Evolutionary conservation across 2,888 invertebrate genomes (phyloP).

Genomic region (Druceiella hillmani): DNA sequence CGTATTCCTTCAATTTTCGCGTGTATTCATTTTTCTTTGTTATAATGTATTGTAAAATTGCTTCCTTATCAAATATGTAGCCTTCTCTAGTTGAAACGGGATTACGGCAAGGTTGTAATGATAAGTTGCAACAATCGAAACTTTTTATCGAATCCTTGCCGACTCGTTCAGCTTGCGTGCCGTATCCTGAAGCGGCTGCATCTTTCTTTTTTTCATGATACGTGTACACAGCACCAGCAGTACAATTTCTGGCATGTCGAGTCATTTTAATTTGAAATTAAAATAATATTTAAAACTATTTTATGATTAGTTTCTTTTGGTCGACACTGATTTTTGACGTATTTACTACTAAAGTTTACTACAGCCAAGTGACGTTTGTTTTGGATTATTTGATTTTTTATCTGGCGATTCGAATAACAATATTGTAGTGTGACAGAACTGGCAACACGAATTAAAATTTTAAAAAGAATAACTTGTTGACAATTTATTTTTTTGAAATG

Average conservation of each 20-base stretch:
- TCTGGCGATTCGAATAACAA: too few species aligned
- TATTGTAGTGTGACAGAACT: too few species aligned
- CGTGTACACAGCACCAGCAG: slow-evolving; percentile 97
- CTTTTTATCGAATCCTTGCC: slow-evolving; percentile 89
- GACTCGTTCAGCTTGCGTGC: slow-evolving; percentile 76
- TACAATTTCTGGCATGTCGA: slow-evolving; percentile 96
- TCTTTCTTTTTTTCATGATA: slow-evolving; percentile 98
- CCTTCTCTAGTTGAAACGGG: slow-evolving; percentile 87
- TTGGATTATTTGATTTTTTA: too few species aligned
- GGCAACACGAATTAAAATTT: too few species aligned
- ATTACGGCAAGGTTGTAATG: slow-evolving; percentile 91
- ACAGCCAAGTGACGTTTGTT: too few species aligned
- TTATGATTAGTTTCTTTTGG: too few species aligned
- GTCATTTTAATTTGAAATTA: too few species aligned
- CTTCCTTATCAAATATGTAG: slow-evolving; percentile 93
- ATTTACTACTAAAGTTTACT: too few species aligned
- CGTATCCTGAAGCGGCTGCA: slow-evolving; percentile 91
- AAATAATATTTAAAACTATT: too few species aligned
- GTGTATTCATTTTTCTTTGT: slow-evolving; percentile 90
- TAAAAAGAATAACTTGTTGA: too few species aligned
- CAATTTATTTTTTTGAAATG: too few species aligned
- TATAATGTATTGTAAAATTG: slow-evolving; percentile 91
- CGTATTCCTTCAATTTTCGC: slow-evolving; percentile 86
- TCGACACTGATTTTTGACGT: too few species aligned
- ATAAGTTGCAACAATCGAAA: slow-evolving; percentile 97